These are phyloP conservation scores for Conus betulinus DNA, from an alignment of 1,140 invertebrate genomes.

Conservation along the genomic window DNA sequence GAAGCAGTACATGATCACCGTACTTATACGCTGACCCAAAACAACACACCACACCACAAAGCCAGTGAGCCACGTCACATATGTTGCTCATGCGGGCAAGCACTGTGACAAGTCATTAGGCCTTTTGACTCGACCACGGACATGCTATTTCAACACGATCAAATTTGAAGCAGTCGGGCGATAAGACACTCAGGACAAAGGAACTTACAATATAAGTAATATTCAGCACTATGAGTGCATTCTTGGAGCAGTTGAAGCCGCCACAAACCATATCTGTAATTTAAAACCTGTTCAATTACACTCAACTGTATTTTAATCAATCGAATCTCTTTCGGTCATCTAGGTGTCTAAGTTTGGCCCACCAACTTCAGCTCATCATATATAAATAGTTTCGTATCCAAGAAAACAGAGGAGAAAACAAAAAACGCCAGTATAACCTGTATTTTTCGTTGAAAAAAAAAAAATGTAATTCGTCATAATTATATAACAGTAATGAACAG, in stretches of 20 bases:
- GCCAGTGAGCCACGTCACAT: neutral
- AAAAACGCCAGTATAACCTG: neutral
- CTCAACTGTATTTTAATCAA: neutral
- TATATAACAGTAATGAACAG: neutral
- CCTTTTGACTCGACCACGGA: neutral
- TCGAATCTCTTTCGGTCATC: no score
- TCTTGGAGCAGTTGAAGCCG: slow-evolving; percentile 95
- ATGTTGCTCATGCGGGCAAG: neutral
- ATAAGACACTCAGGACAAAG: no score
- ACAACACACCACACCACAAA: no score
- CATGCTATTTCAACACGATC: neutral
- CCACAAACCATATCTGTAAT: slow-evolving; percentile 80
- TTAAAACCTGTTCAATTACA: neutral
- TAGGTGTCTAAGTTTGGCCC: no score
- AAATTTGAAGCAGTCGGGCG: no score
- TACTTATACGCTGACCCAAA: no score
- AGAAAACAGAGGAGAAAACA: neutral
- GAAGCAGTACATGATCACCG: no score
- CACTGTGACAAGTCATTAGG: neutral
- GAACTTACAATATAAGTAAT: slow-evolving; percentile 92
- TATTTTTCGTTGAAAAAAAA: neutral
- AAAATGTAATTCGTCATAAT: neutral
- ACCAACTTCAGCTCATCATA: neutral
- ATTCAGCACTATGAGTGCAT: slow-evolving; percentile 91
- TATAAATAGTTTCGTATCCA: neutral